phyloP scores from a whole-genome alignment of 2,797 vertebrate species.

The Coluber constrictor region DNA sequence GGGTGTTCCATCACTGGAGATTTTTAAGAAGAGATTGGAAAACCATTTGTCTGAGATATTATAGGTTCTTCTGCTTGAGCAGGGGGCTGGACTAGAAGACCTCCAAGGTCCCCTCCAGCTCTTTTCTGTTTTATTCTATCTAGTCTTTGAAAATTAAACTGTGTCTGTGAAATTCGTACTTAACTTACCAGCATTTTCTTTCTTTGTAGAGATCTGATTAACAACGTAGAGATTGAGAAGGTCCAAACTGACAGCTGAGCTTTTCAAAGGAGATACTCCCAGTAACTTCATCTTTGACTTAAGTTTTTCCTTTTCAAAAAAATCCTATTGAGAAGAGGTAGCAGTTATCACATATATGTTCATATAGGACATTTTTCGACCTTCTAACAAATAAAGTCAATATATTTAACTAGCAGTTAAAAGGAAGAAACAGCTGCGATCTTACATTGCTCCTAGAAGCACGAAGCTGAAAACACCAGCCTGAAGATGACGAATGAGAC shows the following conservation, averaged over 20 bases:
- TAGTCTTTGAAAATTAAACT: slow-evolving; percentile 31
- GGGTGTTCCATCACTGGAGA: no score
- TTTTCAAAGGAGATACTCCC: slow-evolving; percentile 56
- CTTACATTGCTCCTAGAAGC: no score
- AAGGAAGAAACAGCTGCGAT: no score
- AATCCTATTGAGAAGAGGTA: slow-evolving; percentile 63
- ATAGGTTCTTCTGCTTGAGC: no score
- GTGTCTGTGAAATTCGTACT: not conserved
- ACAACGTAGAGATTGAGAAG: slow-evolving; percentile 87
- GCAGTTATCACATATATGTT: not conserved
- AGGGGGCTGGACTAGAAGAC: no score
- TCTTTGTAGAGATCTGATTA: slow-evolving; percentile 88
- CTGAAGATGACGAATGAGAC: no score
- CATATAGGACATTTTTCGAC: not conserved
- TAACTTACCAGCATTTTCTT: slow-evolving; percentile 75
- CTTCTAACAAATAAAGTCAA: no score
- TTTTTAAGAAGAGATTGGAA: no score
- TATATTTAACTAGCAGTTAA: no score
- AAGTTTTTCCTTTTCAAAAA: slow-evolving; percentile 76
- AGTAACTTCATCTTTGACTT: slow-evolving; percentile 72
- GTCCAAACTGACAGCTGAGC: slow-evolving; percentile 79
- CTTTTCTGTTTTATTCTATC: not conserved
- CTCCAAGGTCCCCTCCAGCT: no score
- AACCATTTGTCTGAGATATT: no score
- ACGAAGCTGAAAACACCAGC: no score